phyloP scores from a whole-genome alignment of 2,888 invertebrate genomes.

The Epinotia nisella region DNA sequence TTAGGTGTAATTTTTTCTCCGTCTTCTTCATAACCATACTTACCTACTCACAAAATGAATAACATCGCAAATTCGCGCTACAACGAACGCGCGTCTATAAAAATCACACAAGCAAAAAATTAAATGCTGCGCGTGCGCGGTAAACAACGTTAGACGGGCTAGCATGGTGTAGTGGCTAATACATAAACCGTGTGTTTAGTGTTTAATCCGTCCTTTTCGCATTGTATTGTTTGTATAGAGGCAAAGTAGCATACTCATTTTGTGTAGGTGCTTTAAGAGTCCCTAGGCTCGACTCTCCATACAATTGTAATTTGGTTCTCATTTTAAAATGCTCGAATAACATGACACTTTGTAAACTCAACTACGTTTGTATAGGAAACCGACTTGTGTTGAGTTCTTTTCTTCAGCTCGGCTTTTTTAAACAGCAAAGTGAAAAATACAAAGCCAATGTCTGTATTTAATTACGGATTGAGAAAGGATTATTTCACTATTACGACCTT shows the following conservation, averaged over 20 bases:
- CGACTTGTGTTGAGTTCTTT: too few species aligned
- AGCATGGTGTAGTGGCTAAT: not conserved
- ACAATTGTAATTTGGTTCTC: too few species aligned
- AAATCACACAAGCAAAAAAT: constrained; percentile 31
- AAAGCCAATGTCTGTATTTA: too few species aligned
- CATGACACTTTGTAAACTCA: too few species aligned
- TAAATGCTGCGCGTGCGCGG: not conserved
- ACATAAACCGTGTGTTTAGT: not conserved
- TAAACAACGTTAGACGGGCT: constrained; percentile 17
- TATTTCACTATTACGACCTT: too few species aligned
- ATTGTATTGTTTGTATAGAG: not conserved
- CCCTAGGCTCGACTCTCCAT: too few species aligned
- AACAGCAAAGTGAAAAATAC: too few species aligned
- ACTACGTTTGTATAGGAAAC: too few species aligned
- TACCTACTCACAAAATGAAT: not conserved
- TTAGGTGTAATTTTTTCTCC: too few species aligned
- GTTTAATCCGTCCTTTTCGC: not conserved
- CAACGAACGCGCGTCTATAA: constrained; percentile 20
- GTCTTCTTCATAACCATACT: not conserved
- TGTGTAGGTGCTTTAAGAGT: too few species aligned
- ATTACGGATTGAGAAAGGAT: too few species aligned
- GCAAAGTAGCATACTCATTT: not conserved
- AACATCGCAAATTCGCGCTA: not conserved
- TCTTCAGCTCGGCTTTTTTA: not conserved
- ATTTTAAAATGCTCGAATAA: too few species aligned